These are phyloP conservation scores for Zaprionus nigranus DNA, from an alignment of 1,140 invertebrate species.

Conservation along the genomic window DNA sequence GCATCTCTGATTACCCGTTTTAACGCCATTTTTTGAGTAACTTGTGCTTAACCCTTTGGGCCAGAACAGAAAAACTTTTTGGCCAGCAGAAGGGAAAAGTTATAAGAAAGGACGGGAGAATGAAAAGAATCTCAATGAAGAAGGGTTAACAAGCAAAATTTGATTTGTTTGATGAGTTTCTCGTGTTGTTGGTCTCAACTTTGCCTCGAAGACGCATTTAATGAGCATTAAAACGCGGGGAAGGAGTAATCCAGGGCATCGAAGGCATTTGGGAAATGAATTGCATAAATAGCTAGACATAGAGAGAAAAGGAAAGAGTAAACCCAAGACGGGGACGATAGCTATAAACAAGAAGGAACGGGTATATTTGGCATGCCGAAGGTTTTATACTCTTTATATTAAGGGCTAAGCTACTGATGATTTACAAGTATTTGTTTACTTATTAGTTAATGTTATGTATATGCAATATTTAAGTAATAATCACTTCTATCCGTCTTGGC, in stretches of 20 bases:
- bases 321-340: constrained; percentile 16
- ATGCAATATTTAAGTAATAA: too few species aligned
- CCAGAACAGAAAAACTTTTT: constrained; percentile 59
- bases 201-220: constrained; percentile 60
- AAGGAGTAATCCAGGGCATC: constrained; percentile 9
- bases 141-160: constrained; percentile 78
- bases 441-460: too few species aligned
- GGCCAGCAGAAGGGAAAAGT: not conserved
- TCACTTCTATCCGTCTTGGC: too few species aligned
- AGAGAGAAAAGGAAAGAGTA: constrained; percentile 1
- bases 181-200: constrained; percentile 40
- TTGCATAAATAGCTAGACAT: constrained; percentile 35
- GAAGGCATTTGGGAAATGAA: constrained; percentile 45
- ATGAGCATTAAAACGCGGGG: constrained; percentile 69
- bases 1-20: constrained; percentile 76
- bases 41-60: constrained; percentile 69
- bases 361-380: not conserved
- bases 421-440: too few species aligned
- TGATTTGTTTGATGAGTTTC: constrained; percentile 82
- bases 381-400: not conserved
- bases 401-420: too few species aligned
- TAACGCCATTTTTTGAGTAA: constrained; percentile 76
- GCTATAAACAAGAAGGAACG: not conserved
- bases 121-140: constrained; percentile 73
- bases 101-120: constrained; percentile 9